A percentile compares a stretch with the other conserved stretches of the same genome.
phyloP scores from a whole-genome alignment of 1,140 invertebrate species.

The Drosophila kanapiae region DNA sequence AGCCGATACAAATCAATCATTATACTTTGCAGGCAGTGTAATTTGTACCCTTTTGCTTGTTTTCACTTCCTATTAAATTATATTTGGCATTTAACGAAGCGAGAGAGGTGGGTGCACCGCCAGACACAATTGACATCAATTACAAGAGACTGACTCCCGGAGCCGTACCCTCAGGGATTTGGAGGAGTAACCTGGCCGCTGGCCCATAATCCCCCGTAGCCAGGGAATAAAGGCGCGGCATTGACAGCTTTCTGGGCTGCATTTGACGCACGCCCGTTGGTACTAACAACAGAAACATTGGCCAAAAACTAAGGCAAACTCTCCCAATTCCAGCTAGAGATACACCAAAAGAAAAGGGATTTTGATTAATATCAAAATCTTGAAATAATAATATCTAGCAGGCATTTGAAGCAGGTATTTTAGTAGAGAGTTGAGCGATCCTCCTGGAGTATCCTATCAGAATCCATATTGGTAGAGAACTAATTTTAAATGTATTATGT shows the following conservation, averaged over 20 bases:
- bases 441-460: too few species aligned
- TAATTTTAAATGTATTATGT: not conserved
- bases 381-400: too few species aligned
- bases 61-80: constrained; percentile 84
- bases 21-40: constrained; percentile 64
- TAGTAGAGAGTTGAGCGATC: not conserved
- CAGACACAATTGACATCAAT: constrained; percentile 71
- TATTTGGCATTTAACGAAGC: constrained; percentile 81
- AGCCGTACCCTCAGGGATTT: constrained; percentile 24
- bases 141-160: constrained; percentile 75
- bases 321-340: constrained; percentile 24
- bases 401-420: not conserved
- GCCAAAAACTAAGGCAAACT: constrained; percentile 32
- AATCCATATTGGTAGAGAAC: too few species aligned
- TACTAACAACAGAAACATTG: constrained; percentile 21
- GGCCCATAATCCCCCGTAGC: constrained; percentile 26
- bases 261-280: constrained; percentile 66
- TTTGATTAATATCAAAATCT: too few species aligned
- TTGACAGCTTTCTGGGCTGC: constrained; percentile 64
- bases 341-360: constrained; percentile 10
- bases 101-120: constrained; percentile 65
- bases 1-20: constrained; percentile 83
- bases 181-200: constrained; percentile 21
- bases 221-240: constrained; percentile 58
- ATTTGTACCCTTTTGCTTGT: constrained; percentile 79